Conservation (phyloP, 2,797 vertebrate species). For the Distichodus sexfasciatus region DNA sequence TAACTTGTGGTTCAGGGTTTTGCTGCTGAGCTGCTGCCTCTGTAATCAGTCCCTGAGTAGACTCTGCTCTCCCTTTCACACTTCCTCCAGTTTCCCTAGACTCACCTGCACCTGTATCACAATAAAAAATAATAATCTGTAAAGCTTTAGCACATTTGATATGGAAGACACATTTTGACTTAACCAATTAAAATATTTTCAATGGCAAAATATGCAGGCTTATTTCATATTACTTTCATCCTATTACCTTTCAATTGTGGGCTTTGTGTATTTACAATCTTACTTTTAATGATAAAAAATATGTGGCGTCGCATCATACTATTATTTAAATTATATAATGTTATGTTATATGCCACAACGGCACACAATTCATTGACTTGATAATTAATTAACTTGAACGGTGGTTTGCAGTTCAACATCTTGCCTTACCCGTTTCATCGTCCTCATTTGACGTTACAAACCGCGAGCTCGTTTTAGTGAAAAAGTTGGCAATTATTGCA, state of each 20-base stretch:
- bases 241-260: slow-evolving; percentile 13
- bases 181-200: too few species aligned
- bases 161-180: not conserved
- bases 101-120: not conserved
- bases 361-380: too few species aligned
- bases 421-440: not conserved
- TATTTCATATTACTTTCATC: not conserved
- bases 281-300: too few species aligned
- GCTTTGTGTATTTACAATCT: slow-evolving; percentile 2
- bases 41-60: too few species aligned
- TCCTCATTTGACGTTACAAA: not conserved
- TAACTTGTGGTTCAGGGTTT: too few species aligned
- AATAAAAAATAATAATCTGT: slow-evolving; percentile 6
- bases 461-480: not conserved
- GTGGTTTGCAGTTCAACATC: slow-evolving; percentile 4
- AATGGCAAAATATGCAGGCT: too few species aligned
- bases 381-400: not conserved
- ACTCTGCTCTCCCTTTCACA: slow-evolving; percentile 39
- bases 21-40: too few species aligned
- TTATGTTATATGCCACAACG: too few species aligned
- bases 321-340: too few species aligned
- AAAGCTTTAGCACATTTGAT: slow-evolving; percentile 17
- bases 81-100: slow-evolving; percentile 2
- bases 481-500: not conserved
- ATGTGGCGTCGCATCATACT: too few species aligned